Percentiles rank a stretch among this genome's conserved stretches.
These are phyloP conservation scores for Arvicanthis niloticus DNA, from an alignment of 2,113 vertebrate species.

Conservation along the genomic window DNA sequence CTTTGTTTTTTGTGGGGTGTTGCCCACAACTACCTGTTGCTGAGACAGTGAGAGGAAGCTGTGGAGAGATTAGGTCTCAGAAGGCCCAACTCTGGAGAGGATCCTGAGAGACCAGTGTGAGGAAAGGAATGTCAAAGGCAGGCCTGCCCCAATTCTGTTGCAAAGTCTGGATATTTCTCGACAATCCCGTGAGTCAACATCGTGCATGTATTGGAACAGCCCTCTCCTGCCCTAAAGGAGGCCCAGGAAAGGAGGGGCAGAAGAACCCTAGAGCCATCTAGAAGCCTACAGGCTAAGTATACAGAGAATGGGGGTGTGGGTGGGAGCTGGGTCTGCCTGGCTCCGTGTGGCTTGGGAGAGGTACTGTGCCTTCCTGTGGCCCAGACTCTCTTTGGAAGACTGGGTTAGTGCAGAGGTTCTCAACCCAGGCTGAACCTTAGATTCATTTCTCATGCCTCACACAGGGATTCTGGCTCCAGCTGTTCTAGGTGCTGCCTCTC, in stretches of 20 bases:
- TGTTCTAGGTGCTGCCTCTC: too few relatives aligned
- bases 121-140: not conserved
- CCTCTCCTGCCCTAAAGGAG: not conserved
- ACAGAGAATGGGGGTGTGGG: not conserved
- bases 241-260: not conserved
- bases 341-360: not conserved
- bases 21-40: not conserved
- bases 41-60: not conserved
- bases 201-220: slow-evolving; percentile 37
- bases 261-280: not conserved
- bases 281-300: not conserved
- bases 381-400: not conserved
- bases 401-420: not conserved
- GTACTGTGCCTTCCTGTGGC: not conserved
- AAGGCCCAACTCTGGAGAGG: not conserved
- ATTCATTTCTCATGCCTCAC: not conserved
- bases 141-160: not conserved
- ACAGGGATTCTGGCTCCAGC: not conserved
- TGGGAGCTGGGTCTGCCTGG: not conserved
- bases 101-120: not conserved
- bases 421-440: not conserved
- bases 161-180: not conserved
- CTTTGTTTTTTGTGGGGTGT: not conserved
- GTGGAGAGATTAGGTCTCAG: not conserved
- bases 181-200: slow-evolving; percentile 2